Evolutionary conservation across 2,888 invertebrate species (phyloP).

Genomic region (Andrena dorsata): DNA sequence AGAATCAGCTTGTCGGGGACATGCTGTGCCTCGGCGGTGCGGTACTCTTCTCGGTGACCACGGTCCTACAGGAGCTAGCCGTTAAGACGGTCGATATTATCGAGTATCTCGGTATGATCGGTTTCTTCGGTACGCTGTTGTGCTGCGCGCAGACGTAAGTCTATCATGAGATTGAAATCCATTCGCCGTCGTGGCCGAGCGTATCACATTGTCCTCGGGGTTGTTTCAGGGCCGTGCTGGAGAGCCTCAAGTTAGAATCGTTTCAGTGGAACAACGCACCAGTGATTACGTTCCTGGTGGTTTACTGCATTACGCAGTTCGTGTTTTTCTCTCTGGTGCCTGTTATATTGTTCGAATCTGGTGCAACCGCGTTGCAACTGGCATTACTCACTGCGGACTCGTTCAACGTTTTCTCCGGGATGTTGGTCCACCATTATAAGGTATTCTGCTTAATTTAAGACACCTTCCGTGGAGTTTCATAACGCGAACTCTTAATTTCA

Average conservation of each 20-base stretch:
- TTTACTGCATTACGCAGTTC: conserved; percentile 91
- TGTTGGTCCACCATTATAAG: conserved; percentile 92
- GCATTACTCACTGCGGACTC: conserved; percentile 94
- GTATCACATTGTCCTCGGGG: neutral
- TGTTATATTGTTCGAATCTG: conserved; percentile 91
- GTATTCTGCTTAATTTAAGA: conserved; percentile 83
- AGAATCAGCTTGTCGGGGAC: conserved; percentile 93
- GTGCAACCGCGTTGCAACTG: conserved; percentile 93
- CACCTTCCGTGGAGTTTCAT: neutral
- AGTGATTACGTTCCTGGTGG: conserved; percentile 87
- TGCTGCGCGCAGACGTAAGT: conserved; percentile 93
- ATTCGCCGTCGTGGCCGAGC: neutral
- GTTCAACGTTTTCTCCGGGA: conserved; percentile 92
- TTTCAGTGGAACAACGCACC: conserved; percentile 89
- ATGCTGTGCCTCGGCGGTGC: conserved; percentile 93
- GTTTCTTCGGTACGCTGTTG: conserved; percentile 92
- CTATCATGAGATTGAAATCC: neutral
- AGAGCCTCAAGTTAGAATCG: conserved; percentile 89
- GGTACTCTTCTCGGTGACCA: conserved; percentile 91
- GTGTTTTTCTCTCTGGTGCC: conserved; percentile 92
- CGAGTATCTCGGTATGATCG: conserved; percentile 93
- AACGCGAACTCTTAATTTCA: neutral
- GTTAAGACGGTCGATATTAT: conserved; percentile 92
- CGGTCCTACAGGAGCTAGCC: conserved; percentile 93
- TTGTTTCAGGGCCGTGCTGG: conserved; percentile 87